phyloP scores from a whole-genome alignment of 2,797 vertebrate genomes.

The Saxicola maurus region DNA sequence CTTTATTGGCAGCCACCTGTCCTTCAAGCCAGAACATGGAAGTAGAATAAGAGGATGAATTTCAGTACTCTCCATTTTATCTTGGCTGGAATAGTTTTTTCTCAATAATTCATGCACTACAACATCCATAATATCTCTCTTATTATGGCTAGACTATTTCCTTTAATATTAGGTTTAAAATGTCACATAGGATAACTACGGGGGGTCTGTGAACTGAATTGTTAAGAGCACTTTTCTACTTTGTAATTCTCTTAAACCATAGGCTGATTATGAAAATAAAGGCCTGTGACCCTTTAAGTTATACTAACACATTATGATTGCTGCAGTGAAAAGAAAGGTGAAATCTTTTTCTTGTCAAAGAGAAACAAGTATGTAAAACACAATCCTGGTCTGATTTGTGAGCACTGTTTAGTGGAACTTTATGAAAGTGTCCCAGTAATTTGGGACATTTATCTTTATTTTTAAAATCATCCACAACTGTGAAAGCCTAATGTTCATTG shows the following conservation, averaged over 20 bases:
- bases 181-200: neutral
- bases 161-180: neutral
- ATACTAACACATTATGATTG: neutral
- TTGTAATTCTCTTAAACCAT: neutral
- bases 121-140: constrained; percentile 7
- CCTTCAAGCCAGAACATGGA: neutral
- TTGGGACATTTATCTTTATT: neutral
- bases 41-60: neutral
- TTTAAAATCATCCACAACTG: neutral
- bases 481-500: neutral
- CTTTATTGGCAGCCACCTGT: no score
- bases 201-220: neutral
- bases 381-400: neutral
- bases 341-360: neutral
- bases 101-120: neutral
- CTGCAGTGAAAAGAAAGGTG: neutral
- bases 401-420: neutral
- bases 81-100: neutral
- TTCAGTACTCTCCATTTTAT: neutral
- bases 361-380: neutral
- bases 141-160: neutral
- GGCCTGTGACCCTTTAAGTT: neutral
- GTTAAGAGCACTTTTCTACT: neutral
- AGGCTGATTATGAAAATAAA: neutral
- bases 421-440: neutral